Percentiles rank a stretch among this genome's conserved stretches.
Evolutionary conservation across 2,113 vertebrate species (phyloP).

Genomic region (Clarias macrocephalus): DNA sequence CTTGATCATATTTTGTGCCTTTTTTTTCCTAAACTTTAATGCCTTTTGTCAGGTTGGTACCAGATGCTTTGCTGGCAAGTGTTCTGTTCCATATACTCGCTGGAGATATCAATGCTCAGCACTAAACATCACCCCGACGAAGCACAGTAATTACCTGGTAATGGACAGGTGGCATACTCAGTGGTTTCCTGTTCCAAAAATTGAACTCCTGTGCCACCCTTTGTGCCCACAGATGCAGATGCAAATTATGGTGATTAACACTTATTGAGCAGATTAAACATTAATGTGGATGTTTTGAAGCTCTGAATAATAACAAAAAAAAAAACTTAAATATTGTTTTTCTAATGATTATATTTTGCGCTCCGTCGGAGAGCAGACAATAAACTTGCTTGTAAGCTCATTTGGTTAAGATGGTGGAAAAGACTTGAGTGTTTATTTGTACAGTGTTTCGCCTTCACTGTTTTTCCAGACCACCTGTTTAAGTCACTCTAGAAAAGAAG

Average conservation of each 20-base stretch:
- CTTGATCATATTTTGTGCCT: background rate
- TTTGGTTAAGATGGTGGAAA: background rate
- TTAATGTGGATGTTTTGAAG: slow-evolving; percentile 7
- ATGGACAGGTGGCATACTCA: slow-evolving; percentile 53
- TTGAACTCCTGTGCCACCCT: slow-evolving; percentile 27
- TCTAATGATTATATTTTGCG: background rate
- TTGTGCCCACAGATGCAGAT: slow-evolving; percentile 15
- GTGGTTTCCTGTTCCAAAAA: slow-evolving; percentile 48
- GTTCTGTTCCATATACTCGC: background rate
- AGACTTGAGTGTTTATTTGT: slow-evolving; percentile 2
- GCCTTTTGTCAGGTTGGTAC: background rate
- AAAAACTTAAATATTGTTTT: background rate
- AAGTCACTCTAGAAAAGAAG: slow-evolving; percentile 51
- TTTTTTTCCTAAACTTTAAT: background rate
- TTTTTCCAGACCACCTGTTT: slow-evolving; percentile 52
- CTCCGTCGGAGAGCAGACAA: background rate
- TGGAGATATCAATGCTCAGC: slow-evolving; percentile 24
- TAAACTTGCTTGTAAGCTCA: background rate
- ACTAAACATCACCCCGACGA: slow-evolving; percentile 33
- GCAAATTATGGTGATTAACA: slow-evolving; percentile 31
- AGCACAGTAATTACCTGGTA: slow-evolving; percentile 42
- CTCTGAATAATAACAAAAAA: too few relatives aligned
- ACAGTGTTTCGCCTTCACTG: background rate
- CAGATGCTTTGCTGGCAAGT: slow-evolving; percentile 11
- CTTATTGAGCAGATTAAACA: slow-evolving; percentile 6